Percentiles rank a stretch among this genome's conserved stretches.
phyloP scores from a whole-genome alignment of 1,140 invertebrate species.

The Bombus consobrinus region DNA sequence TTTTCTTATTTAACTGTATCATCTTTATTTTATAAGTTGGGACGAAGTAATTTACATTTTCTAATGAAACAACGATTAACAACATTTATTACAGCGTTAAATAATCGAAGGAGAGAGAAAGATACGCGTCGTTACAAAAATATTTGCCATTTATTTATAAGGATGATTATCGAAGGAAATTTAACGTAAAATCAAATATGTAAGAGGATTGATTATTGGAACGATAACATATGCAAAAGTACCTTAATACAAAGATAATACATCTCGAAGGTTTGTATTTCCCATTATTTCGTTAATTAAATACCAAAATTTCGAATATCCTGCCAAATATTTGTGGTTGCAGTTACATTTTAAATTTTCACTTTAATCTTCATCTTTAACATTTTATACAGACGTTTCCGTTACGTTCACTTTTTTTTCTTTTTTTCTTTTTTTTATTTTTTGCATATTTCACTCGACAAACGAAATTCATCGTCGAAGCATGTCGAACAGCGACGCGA shows the following conservation, averaged over 20 bases:
- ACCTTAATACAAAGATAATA: background rate
- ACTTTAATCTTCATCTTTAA: background rate
- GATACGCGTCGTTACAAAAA: too few relatives aligned
- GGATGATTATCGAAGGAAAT: background rate
- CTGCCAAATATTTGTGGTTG: background rate
- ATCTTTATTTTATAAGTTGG: background rate
- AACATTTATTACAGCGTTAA: background rate
- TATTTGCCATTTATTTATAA: too few relatives aligned
- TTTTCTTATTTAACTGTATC: background rate
- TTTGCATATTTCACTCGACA: background rate
- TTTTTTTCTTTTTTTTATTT: background rate
- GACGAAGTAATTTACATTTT: background rate
- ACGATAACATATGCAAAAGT: background rate
- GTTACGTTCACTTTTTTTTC: background rate
- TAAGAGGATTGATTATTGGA: background rate
- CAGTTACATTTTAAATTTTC: background rate
- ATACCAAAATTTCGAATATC: constrained; percentile 17
- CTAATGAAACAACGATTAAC: background rate
- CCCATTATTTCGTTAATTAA: background rate
- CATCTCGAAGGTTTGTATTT: background rate
- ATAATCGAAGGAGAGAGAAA: background rate
- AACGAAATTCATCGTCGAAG: background rate
- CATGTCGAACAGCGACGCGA: background rate
- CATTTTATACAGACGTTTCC: background rate
- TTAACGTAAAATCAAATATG: background rate